Evolutionary conservation across 2,113 vertebrate species (phyloP).

Genomic region (Guaruba guarouba): DNA sequence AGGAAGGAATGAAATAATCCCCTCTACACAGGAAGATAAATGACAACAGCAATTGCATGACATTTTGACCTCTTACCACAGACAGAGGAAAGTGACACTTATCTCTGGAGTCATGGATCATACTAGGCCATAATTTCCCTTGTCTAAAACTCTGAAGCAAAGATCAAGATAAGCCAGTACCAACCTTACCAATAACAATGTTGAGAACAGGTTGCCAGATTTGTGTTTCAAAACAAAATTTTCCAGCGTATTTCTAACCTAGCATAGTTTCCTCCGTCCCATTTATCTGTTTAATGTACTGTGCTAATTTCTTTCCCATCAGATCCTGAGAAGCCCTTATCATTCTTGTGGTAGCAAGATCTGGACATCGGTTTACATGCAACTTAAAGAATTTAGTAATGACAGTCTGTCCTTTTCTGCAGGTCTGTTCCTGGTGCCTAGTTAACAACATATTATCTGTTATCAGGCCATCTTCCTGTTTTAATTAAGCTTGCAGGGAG

Average conservation of each 20-base stretch:
- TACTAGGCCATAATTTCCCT: background rate
- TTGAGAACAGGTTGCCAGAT: background rate
- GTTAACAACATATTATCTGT: background rate
- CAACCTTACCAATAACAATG: background rate
- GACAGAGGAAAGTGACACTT: background rate
- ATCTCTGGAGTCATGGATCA: background rate
- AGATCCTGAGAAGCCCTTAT: background rate
- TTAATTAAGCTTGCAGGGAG: conserved; percentile 20
- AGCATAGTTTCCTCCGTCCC: background rate
- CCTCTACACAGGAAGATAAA: background rate
- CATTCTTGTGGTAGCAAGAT: background rate
- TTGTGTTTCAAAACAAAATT: background rate
- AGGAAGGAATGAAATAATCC: background rate
- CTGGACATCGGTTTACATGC: background rate
- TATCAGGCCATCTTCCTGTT: background rate
- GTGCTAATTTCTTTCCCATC: background rate
- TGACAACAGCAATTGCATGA: background rate
- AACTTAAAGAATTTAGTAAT: background rate
- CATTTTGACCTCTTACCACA: background rate
- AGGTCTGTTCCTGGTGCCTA: background rate
- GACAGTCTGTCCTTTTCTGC: background rate
- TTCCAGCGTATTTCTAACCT: background rate
- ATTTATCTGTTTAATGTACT: background rate
- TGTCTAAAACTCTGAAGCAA: background rate
- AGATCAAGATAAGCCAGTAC: background rate